Evolutionary conservation across 1,140 invertebrate genomes (phyloP), one percentile per base, ranked within the genome.

Genomic region (Nautilus pompilius): DNA sequence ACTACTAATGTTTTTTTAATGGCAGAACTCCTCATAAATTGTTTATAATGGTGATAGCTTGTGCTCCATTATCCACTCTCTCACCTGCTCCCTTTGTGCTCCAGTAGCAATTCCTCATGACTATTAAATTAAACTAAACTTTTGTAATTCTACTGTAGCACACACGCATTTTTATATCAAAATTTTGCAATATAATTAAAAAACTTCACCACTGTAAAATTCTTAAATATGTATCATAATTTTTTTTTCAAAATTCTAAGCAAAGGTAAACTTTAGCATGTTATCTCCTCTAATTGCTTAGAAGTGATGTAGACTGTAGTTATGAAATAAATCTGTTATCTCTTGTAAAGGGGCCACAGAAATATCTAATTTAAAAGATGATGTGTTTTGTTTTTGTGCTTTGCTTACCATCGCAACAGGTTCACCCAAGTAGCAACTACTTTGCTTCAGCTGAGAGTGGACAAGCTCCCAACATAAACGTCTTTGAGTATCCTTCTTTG

Each of bases 401-500:
- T 41, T 41, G 13, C n/a, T 15, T 41, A 15, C n/a, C 36, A 41
- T 41, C n/a, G 13, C 1, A 8, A 28, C 59, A 82, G 76, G 70
- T 81, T 59, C 86, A 93, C 85, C 88, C 90, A 62, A 83, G 77
- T 48, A 82, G 82, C 64, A 85, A 87, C 61, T 89, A 91, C 63
- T 88, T 95, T 73, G 92, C 91, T 15, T 87, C 95, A n/a, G 91
- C 87, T 15, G 88, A 90, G 69, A 88, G 88, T 74, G 87, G 87
- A n/a, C 41, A 65, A 15, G 71, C 83, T 34, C 92, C 93, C 0
- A 83, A 89, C 29, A 90, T 95, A 66, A 87, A 92, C 26, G 87
- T 95, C 29, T 95, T 93, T 75, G 87, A 89, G 57, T 95, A 90
- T 88, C 92, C 92, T 0, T 86, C 85, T 48, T 85, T 93, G 77